Conservation (phyloP, 2,113 vertebrate genomes). For the Sporophila hypoxantha region DNA sequence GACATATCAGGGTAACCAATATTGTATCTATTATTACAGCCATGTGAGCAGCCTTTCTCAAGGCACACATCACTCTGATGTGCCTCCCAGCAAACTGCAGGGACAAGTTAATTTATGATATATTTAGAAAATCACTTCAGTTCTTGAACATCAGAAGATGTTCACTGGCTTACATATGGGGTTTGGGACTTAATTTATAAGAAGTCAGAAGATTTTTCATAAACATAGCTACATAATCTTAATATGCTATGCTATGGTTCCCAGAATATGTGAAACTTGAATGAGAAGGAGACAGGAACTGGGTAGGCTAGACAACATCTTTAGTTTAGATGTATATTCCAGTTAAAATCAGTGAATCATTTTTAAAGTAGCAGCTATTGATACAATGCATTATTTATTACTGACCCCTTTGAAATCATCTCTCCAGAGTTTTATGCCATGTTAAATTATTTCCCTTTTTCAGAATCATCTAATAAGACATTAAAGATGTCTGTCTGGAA, state of each 20-base stretch:
- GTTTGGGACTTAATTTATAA: background rate
- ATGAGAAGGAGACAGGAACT: background rate
- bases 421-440: background rate
- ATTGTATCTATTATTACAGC: background rate
- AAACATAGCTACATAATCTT: background rate
- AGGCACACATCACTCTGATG: background rate
- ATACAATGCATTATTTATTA: background rate
- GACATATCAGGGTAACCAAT: background rate
- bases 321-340: background rate
- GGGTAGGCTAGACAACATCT: background rate
- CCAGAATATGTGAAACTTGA: background rate
- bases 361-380: background rate
- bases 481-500: background rate
- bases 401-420: background rate
- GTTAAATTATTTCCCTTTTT: slow-evolving; percentile 2
- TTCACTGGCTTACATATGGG: background rate
- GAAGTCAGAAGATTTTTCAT: background rate
- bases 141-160: background rate
- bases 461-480: background rate
- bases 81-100: background rate
- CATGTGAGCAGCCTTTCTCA: background rate
- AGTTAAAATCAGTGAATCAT: background rate
- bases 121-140: background rate
- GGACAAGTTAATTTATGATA: background rate
- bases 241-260: background rate